Percentiles rank a stretch among this genome's conserved stretches.
Conservation (phyloP, 2,888 invertebrate species). For the Hedya salicella region DNA sequence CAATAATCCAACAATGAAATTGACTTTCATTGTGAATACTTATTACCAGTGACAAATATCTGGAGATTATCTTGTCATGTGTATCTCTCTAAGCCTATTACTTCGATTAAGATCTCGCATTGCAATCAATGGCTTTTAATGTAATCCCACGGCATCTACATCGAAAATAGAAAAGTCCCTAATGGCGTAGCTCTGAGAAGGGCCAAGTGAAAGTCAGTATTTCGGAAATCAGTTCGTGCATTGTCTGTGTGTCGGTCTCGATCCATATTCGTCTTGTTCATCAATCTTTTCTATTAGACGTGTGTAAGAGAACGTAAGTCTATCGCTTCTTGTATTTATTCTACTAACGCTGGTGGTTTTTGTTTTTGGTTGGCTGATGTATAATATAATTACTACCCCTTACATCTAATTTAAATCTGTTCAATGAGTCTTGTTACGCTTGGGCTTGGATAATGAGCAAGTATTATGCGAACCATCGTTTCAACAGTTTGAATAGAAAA, state of each 20-base stretch:
- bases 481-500: too few relatives aligned
- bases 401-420: too few relatives aligned
- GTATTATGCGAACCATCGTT: too few relatives aligned
- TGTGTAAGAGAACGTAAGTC: slow-evolving; percentile 56
- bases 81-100: slow-evolving; percentile 35
- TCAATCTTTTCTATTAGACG: slow-evolving; percentile 66
- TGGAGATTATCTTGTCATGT: slow-evolving; percentile 31
- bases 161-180: slow-evolving; percentile 57
- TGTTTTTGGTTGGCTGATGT: background rate
- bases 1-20: background rate
- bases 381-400: too few relatives aligned
- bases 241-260: slow-evolving; percentile 66
- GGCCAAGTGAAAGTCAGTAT: slow-evolving; percentile 79
- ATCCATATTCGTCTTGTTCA: slow-evolving; percentile 70
- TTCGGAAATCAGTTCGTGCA: slow-evolving; percentile 69
- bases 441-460: too few relatives aligned
- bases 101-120: slow-evolving; percentile 39
- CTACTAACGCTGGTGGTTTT: background rate
- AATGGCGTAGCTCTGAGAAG: slow-evolving; percentile 63
- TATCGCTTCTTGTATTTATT: slow-evolving; percentile 2
- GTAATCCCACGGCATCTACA: slow-evolving; percentile 41
- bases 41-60: slow-evolving; percentile 23
- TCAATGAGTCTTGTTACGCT: too few relatives aligned
- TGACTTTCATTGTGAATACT: slow-evolving; percentile 23
- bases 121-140: slow-evolving; percentile 44